Evolutionary conservation across 2,797 vertebrate genomes (phyloP).

Genomic region (Rhinoraja longicauda): DNA sequence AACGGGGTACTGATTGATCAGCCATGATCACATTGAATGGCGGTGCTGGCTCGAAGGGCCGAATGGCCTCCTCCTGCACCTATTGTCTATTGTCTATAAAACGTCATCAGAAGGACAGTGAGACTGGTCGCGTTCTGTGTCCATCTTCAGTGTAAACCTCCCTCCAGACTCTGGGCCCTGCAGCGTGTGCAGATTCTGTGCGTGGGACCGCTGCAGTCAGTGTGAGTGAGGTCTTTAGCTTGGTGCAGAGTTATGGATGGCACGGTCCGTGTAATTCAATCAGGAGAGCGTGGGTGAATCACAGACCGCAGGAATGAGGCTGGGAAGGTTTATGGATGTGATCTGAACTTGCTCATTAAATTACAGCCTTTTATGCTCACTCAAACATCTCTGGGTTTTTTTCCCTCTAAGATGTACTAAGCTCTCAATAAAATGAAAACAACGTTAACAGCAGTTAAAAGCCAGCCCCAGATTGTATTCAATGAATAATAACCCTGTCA

Average conservation of each 20-base stretch:
- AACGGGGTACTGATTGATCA: too few species aligned
- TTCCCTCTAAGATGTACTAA: conserved; percentile 23
- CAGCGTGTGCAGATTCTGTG: background rate
- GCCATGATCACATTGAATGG: too few species aligned
- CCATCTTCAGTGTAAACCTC: too few species aligned
- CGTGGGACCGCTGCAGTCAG: too few species aligned
- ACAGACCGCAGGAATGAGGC: background rate
- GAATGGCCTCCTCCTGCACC: too few species aligned
- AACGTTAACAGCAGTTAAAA: conserved; percentile 29
- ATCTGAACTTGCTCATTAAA: conserved; percentile 25
- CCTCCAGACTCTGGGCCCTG: background rate
- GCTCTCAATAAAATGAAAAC: conserved; percentile 35
- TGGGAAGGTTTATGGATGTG: conserved; percentile 18
- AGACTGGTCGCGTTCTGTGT: too few species aligned
- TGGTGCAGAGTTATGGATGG: background rate
- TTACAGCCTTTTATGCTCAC: conserved; percentile 23
- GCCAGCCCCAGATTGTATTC: background rate
- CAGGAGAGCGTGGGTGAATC: background rate
- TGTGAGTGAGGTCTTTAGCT: conserved; percentile 18
- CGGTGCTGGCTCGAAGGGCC: too few species aligned
- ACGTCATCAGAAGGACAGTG: too few species aligned
- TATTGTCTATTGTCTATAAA: too few species aligned
- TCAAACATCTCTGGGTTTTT: background rate
- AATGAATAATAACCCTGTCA: conserved; percentile 20
- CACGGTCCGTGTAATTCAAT: background rate